phyloP scores from a whole-genome alignment of 2,888 invertebrate species.

The Brachyopa scutellaris region DNA sequence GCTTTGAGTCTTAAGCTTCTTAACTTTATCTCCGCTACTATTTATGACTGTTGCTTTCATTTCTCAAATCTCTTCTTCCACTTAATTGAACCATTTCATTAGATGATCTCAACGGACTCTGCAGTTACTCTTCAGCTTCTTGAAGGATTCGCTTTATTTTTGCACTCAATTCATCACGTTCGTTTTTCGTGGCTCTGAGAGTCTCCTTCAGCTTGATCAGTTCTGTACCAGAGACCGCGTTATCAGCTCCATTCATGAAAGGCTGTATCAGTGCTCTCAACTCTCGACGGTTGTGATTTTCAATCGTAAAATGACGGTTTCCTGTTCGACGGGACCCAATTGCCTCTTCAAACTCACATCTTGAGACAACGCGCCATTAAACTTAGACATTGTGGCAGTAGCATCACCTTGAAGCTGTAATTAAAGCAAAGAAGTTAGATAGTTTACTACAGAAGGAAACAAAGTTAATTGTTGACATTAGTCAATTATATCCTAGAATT shows the following conservation, averaged over 20 bases:
- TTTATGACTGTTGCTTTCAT: constrained; percentile 81
- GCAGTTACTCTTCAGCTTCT: constrained; percentile 86
- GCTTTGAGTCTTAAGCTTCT: constrained; percentile 86
- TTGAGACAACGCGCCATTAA: constrained; percentile 83
- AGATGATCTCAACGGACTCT: constrained; percentile 87
- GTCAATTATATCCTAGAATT: too few species aligned
- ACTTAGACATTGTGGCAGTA: constrained; percentile 83
- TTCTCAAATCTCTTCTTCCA: constrained; percentile 91
- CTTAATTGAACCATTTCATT: constrained; percentile 91
- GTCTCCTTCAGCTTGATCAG: constrained; percentile 84
- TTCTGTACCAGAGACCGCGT: constrained; percentile 78
- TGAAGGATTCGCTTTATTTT: constrained; percentile 86
- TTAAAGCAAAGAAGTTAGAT: too few species aligned
- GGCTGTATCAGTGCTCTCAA: constrained; percentile 84
- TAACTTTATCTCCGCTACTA: constrained; percentile 80
- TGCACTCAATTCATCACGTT: constrained; percentile 86
- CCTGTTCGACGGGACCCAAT: constrained; percentile 90
- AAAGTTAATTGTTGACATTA: too few species aligned
- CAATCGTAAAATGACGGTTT: constrained; percentile 86
- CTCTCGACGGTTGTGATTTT: constrained; percentile 87
- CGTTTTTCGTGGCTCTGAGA: constrained; percentile 84
- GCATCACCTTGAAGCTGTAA: constrained; percentile 88
- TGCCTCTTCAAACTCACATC: constrained; percentile 87
- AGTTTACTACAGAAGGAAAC: too few species aligned
- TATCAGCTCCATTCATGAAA: constrained; percentile 81